Base-by-base conservation (phyloP, 2,888 invertebrate genomes). In the Andrena camellia region DNA sequence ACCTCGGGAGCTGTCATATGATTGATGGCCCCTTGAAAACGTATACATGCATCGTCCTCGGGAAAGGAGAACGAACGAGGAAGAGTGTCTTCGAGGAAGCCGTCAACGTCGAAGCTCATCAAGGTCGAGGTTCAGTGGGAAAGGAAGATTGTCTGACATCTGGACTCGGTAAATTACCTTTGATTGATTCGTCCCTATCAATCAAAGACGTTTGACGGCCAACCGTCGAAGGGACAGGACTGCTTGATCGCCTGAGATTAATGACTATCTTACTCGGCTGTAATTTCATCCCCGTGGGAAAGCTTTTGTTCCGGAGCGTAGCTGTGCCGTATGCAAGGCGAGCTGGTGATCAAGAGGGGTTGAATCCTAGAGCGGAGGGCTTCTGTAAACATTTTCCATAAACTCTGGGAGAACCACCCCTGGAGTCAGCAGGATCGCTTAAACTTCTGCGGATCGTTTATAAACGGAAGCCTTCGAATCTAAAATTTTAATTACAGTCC, bases 21-120 rank as follows among this genome's bases (percentile, higher is more conserved):
- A 80, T 66, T 52, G 52, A 80, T 70, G n/a, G 20, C 20, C 8
- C 64, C 52, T 35, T n/a, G 35, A 33, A 31, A 48, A 48, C 48
- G 54, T 57, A 62, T 20, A 76, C 60, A 26, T 50, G 60, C 76
- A 57, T 42, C 64, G 48, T 35, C 31, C 35, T n/a, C 50, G 10
- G 23, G 48, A 35, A 54, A 33, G 26, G 4, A 8, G n/a, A 23
- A 6, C 23, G 23, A 68, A 52, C 7, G 7, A 2, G 26, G 42
- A 17, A 42, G 42, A 42, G 3, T 13, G 57, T 23, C 26, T 20
- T 23, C 1, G 26, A 8, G 20, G 63, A 26, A 42, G 26, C 26
- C 29, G 20, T 64, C 54, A n/a, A 72, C 52, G 52, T 20, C 35
- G 31, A 74, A 60, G 20, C 23, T 33, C 31, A 23, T 13, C 67